These are phyloP conservation scores for Alosa sapidissima DNA, from an alignment of 2,797 vertebrate species.

Conservation along the genomic window DNA sequence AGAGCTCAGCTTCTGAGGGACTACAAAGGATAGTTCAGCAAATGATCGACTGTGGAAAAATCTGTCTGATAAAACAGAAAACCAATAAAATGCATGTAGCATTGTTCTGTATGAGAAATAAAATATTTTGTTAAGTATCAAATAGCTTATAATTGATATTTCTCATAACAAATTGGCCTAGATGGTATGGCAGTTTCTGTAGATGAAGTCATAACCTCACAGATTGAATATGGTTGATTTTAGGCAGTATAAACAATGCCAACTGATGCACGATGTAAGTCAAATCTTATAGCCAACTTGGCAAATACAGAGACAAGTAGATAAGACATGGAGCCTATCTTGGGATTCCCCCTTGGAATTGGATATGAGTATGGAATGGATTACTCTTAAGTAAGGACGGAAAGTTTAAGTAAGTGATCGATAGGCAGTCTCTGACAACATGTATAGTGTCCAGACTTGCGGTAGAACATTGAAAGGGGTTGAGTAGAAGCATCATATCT, in stretches of 20 bases:
- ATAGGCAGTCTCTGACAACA: constrained; percentile 22
- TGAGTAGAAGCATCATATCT: constrained; percentile 9
- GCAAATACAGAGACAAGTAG: constrained; percentile 2
- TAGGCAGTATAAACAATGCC: constrained; percentile 14
- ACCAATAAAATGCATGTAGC: not conserved
- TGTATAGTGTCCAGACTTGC: constrained; percentile 15
- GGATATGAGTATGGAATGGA: not conserved
- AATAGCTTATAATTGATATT: constrained; percentile 10
- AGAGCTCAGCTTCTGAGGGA: constrained; percentile 6
- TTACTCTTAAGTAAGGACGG: constrained; percentile 1
- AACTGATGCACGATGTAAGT: constrained; percentile 11
- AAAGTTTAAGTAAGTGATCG: constrained; percentile 16
- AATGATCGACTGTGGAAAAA: constrained; percentile 14
- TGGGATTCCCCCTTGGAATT: constrained; percentile 11
- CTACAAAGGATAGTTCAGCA: constrained; percentile 19
- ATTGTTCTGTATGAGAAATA: not conserved
- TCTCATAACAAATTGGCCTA: not conserved
- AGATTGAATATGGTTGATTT: not conserved
- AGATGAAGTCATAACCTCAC: not conserved
- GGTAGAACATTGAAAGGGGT: not conserved
- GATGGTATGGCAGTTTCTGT: not conserved
- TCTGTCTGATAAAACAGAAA: constrained; percentile 18
- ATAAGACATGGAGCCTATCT: constrained; percentile 5
- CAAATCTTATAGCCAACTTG: constrained; percentile 12
- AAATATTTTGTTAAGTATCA: constrained; percentile 4